Evolutionary conservation across 2,888 invertebrate species (phyloP), one percentile per base, ranked within the genome.

Genomic region (Athrips mouffetella): DNA sequence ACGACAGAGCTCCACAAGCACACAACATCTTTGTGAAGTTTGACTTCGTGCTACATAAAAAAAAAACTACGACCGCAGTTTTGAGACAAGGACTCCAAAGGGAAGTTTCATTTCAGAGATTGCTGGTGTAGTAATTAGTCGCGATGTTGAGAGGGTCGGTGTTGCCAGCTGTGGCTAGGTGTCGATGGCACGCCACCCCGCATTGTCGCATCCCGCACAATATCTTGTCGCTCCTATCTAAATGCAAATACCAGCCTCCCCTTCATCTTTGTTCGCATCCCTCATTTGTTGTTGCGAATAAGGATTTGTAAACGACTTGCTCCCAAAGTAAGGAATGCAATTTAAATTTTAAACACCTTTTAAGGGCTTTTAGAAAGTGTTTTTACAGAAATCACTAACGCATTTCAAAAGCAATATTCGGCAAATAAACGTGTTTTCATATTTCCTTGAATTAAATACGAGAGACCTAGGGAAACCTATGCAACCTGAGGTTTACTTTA

Each of bases 161-260:
- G 52, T 51, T n/a, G n/a, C 51, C 54, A 23, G 33, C 16, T 23
- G 44, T 20, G 49, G 37, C 45, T 10, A 25, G 20, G 35, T 50
- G 51, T 47, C 48, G 48, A 48, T 52, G 50, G 40, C 49, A 46
- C 45, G 11, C 37, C 37, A 37, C 39, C 51, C 46, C 16, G 23
- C 47, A 40, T 52, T 52, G 51, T 51, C 47, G 48, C 56, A 21
- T 37, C 57, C 57, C 61, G 56, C 61, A 74, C 76, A 73, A 77
- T 78, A 75, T 80, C 80, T 80, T 76, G 78, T 78, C 76, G 70
- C 74, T 62, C 72, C 76, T 72, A 80, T 82, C 76, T 81, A 82
- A 76, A 86, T 84, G 85, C 79, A 83, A 86, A 86, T 86, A 78
- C 65, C 64, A 67, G 68, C 66, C 64, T 58, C 70, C 77, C 76